Percentiles rank a stretch among this genome's conserved stretches.
Conservation (phyloP, 2,797 vertebrate genomes). For the Tolypeutes matacus region DNA sequence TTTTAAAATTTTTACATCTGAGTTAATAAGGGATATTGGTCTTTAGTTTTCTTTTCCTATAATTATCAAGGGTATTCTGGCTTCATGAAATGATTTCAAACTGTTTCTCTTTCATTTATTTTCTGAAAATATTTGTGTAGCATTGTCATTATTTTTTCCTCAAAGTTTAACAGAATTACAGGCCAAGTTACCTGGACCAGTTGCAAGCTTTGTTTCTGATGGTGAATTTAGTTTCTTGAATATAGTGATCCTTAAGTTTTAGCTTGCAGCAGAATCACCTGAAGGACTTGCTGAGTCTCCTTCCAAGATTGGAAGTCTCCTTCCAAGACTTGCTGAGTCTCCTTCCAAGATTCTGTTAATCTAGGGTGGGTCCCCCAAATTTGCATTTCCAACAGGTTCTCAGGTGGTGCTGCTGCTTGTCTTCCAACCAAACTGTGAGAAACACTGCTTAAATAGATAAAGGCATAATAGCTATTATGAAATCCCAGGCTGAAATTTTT, state of each 20-base stretch:
- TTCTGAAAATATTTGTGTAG: not conserved
- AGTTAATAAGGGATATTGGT: not conserved
- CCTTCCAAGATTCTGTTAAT: not conserved
- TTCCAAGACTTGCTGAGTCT: not conserved
- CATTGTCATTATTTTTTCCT: not conserved
- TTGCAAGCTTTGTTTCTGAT: not conserved
- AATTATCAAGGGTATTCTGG: not conserved
- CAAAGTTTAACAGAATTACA: not conserved
- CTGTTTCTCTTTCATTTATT: not conserved
- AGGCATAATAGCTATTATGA: not conserved
- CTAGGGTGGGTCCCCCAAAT: not conserved
- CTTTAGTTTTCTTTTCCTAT: not conserved
- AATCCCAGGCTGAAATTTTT: not conserved
- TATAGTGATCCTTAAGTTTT: not conserved
- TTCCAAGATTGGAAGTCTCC: too few relatives aligned
- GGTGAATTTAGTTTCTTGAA: not conserved
- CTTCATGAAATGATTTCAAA: not conserved
- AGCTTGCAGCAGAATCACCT: not conserved
- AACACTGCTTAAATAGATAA: not conserved
- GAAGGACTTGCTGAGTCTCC: not conserved
- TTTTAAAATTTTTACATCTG: not conserved
- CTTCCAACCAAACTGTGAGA: not conserved
- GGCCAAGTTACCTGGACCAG: not conserved
- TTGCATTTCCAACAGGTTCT: not conserved
- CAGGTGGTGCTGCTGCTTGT: not conserved